phyloP scores from a whole-genome alignment of 2,888 invertebrate genomes.

The Microchrysa polita region DNA sequence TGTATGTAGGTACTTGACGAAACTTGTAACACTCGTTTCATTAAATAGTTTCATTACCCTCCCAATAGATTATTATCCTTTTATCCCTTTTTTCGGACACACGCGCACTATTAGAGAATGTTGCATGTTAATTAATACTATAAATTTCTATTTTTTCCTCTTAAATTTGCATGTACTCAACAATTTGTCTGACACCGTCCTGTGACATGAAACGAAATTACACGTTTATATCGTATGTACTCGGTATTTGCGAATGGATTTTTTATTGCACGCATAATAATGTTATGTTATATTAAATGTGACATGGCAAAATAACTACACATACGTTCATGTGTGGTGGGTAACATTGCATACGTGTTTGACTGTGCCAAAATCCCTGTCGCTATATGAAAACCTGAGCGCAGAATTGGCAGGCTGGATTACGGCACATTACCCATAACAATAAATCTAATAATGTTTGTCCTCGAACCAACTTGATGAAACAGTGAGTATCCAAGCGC shows the following conservation, averaged over 20 bases:
- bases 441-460: slow-evolving; percentile 97
- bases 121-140: slow-evolving; percentile 20
- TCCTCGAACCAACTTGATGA: slow-evolving; percentile 93
- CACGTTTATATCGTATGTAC: slow-evolving; percentile 4
- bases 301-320: neutral
- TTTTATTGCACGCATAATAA: slow-evolving; percentile 19
- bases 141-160: neutral
- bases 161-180: slow-evolving; percentile 28
- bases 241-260: neutral
- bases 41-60: too few relatives aligned
- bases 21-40: too few relatives aligned
- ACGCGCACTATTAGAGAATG: too few relatives aligned
- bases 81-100: too few relatives aligned
- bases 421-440: slow-evolving; percentile 93
- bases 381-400: slow-evolving; percentile 14
- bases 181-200: slow-evolving; percentile 15
- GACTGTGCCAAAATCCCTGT: neutral
- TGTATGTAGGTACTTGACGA: too few relatives aligned
- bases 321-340: neutral
- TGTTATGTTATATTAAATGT: neutral
- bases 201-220: neutral
- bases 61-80: too few relatives aligned
- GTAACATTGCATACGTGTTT: neutral
- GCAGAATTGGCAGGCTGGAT: slow-evolving; percentile 91
- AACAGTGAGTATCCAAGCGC: slow-evolving; percentile 84